Conservation (phyloP, 2,113 vertebrate genomes). For the Hippocampus mohnikei region DNA sequence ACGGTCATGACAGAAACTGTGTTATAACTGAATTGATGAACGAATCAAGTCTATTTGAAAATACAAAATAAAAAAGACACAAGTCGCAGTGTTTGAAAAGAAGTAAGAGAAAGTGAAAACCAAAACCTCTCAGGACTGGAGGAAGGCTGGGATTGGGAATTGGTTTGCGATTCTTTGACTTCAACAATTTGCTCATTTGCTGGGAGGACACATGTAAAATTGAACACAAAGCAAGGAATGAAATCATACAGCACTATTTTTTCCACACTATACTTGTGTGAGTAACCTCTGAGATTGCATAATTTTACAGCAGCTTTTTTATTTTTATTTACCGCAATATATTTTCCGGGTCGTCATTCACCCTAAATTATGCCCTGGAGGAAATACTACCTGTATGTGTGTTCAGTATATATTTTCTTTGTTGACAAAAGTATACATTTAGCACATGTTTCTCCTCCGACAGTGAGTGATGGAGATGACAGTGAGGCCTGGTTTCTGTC, state of each 20-base stretch:
- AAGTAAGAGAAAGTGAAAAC: not conserved
- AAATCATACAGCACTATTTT: not conserved
- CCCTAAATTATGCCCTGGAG: not conserved
- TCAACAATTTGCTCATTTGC: conserved; percentile 30
- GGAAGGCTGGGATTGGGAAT: not conserved
- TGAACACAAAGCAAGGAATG: conserved; percentile 2
- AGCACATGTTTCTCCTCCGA: conserved; percentile 13
- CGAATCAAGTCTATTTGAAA: no score
- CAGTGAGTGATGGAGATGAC: conserved; percentile 45
- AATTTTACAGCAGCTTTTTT: not conserved
- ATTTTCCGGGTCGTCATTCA: not conserved
- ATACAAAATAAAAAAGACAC: no score
- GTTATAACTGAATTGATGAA: conserved; percentile 12
- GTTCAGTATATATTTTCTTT: not conserved
- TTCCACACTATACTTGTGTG: not conserved
- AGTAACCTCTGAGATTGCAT: conserved; percentile 1
- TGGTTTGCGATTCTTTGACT: conserved; percentile 18
- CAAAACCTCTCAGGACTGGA: no score
- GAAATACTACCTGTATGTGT: not conserved
- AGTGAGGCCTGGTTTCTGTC: conserved; percentile 55
- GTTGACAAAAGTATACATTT: conserved; percentile 2
- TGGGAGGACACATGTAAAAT: conserved; percentile 7
- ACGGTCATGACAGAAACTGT: conserved; percentile 16
- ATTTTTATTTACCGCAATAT: not conserved
- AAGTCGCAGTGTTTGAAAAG: not conserved